Percentiles rank a stretch among this genome's conserved stretches.
These are phyloP conservation scores for Heliothis virescens DNA, from an alignment of 1,140 invertebrate genomes.

Conservation along the genomic window DNA sequence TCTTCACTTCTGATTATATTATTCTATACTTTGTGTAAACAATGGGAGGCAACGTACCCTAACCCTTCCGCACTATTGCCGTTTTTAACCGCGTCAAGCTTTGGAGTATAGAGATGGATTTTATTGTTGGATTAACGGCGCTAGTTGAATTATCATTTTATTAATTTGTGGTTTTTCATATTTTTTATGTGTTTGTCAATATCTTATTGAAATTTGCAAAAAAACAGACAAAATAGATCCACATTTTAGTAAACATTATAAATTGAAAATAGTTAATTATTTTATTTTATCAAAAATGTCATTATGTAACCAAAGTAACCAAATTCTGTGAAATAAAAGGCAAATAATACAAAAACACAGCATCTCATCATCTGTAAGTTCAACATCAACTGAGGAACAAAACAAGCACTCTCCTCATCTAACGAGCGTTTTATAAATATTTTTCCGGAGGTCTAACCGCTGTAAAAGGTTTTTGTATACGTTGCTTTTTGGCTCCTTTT, in stretches of 20 bases:
- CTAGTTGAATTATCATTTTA: neutral
- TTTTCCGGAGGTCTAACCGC: conserved; percentile 82
- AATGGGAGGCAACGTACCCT: conserved; percentile 67
- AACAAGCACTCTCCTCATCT: conserved; percentile 65
- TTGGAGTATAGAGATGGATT: conserved; percentile 64
- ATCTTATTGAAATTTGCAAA: neutral
- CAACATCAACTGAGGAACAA: conserved; percentile 22
- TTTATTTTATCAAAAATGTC: no score
- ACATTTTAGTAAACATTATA: no score
- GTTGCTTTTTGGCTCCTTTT: conserved; percentile 86
- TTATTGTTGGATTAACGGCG: conserved; percentile 6
- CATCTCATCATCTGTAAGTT: conserved; percentile 8
- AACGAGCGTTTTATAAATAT: conserved; percentile 81
- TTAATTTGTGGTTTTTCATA: neutral
- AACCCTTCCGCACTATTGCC: conserved; percentile 83
- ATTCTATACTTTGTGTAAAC: conserved; percentile 85
- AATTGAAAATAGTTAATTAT: no score
- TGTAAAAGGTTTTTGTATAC: conserved; percentile 86
- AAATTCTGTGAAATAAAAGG: neutral
- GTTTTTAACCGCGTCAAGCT: conserved; percentile 57
- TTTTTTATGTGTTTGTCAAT: neutral
- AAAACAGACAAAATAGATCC: no score
- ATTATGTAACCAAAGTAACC: neutral
- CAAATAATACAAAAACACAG: conserved; percentile 35
- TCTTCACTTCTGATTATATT: conserved; percentile 86